Evolutionary conservation across 2,113 vertebrate genomes (phyloP).

Genomic region (Pao palembangensis): DNA sequence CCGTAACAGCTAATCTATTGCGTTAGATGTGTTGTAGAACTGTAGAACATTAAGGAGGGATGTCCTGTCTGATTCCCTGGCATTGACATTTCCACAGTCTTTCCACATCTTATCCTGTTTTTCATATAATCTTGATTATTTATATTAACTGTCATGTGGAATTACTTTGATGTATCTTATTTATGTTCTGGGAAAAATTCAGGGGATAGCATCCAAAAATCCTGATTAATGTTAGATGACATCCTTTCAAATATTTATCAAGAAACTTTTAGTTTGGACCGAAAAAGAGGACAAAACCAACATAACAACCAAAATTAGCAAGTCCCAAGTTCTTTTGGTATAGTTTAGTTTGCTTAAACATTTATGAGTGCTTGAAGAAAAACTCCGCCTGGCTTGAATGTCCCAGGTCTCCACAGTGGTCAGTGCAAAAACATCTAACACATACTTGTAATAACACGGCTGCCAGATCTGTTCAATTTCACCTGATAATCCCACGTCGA

Average conservation of each 20-base stretch:
- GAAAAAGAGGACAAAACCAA: background rate
- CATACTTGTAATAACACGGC: conserved; percentile 9
- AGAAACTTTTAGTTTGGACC: background rate
- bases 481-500: conserved; percentile 36
- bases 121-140: too few relatives aligned
- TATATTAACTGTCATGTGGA: too few relatives aligned
- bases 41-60: conserved; percentile 12
- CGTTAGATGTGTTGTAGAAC: conserved; percentile 17
- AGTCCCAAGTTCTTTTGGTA: background rate
- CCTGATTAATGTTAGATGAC: background rate
- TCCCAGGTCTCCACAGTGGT: too few relatives aligned
- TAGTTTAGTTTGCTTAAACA: background rate
- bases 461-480: conserved; percentile 33
- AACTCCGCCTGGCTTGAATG: too few relatives aligned
- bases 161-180: too few relatives aligned
- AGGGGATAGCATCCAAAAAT: background rate
- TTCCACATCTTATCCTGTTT: too few relatives aligned
- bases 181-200: background rate
- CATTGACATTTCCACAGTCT: too few relatives aligned
- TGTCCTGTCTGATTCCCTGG: too few relatives aligned
- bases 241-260: too few relatives aligned
- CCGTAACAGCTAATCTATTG: conserved; percentile 17
- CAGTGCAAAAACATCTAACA: background rate
- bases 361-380: too few relatives aligned
- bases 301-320: background rate